Base-by-base conservation (phyloP, 2,797 vertebrate genomes). In the Anabas testudineus region DNA sequence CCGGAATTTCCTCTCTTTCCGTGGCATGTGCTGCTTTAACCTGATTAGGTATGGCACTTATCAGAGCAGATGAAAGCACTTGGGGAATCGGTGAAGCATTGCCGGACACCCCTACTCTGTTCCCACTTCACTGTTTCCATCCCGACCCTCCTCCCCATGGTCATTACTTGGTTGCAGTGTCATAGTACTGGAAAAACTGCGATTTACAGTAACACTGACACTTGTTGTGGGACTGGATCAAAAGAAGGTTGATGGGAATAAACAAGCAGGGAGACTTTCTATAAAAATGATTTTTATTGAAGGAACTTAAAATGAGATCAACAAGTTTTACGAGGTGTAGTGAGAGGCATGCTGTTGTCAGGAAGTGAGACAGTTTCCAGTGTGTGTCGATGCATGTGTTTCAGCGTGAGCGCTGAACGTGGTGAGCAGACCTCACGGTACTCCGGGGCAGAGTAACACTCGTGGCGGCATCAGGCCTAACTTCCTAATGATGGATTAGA, bases 11-110 rank as follows among this genome's bases (percentile, higher is more conserved):
- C 88, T 91, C 80, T 91, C 90, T 79, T 91, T 93, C 90, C 78
- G 70, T 83, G 81, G 91, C 90, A 91, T 92, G 93, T 45, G 74
- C 92, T 92, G 89, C 90, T 92, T 93, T 93, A 94, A 93, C 93
- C 90, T 94, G 93, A 94, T 94, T 94, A 93, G 93, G 93, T 94
- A 94, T 88, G 92, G 92, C 93, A 92, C 92, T 93, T 94, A 94
- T 94, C 93, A 81, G 88, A 73, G 62, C 78, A 94, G 93, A 94
- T 94, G 92, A 94, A 94, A 94, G 93, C 76, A 36, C 84, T 82
- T 22, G 3, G 81, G 72, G 86, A 79, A 89, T 87, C 62, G 75
- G 76, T 88, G 91, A 89, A 76, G 90, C 88, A 91, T 88, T 88
- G 90, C 86, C 73, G 85, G 88, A 90, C 90, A 82, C 87, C 82